phyloP scores from a whole-genome alignment of 2,888 invertebrate species.

The Ryuthela nishihirai region DNA sequence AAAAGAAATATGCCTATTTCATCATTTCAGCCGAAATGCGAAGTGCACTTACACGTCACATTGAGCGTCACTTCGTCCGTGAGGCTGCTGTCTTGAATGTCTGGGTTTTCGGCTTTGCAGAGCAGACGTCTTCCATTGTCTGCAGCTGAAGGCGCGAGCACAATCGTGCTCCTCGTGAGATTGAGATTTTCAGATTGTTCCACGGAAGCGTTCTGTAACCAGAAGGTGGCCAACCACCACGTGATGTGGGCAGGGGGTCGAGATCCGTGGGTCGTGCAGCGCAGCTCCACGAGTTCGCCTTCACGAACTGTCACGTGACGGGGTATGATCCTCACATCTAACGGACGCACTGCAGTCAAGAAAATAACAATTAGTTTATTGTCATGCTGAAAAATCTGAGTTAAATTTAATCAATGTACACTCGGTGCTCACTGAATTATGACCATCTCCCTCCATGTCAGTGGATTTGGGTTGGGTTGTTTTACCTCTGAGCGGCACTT shows the following conservation, averaged over 20 bases:
- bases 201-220: conserved; percentile 9
- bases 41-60: conserved; percentile 45
- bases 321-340: conserved; percentile 14
- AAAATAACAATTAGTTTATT: too few species aligned
- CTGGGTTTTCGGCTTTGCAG: conserved; percentile 44
- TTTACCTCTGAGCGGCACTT: too few species aligned
- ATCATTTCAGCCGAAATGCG: too few species aligned
- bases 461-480: too few species aligned
- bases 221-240: conserved; percentile 26
- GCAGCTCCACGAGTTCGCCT: conserved; percentile 11
- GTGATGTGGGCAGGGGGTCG: conserved; percentile 20
- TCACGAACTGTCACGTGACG: conserved; percentile 10
- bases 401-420: too few species aligned
- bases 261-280: conserved; percentile 19
- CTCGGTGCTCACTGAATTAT: too few species aligned
- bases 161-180: conserved; percentile 39
- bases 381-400: too few species aligned
- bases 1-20: too few species aligned
- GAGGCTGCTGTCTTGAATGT: conserved; percentile 38
- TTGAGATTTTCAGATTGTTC: background rate
- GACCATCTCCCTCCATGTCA: too few species aligned
- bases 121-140: conserved; percentile 56
- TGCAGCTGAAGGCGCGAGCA: conserved; percentile 41
- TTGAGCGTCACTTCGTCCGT: conserved; percentile 42
- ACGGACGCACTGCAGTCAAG: conserved; percentile 6